Evolutionary conservation across 2,797 vertebrate genomes (phyloP), one percentile per base, ranked within the genome.

Genomic region (Falco novaeseelandiae): DNA sequence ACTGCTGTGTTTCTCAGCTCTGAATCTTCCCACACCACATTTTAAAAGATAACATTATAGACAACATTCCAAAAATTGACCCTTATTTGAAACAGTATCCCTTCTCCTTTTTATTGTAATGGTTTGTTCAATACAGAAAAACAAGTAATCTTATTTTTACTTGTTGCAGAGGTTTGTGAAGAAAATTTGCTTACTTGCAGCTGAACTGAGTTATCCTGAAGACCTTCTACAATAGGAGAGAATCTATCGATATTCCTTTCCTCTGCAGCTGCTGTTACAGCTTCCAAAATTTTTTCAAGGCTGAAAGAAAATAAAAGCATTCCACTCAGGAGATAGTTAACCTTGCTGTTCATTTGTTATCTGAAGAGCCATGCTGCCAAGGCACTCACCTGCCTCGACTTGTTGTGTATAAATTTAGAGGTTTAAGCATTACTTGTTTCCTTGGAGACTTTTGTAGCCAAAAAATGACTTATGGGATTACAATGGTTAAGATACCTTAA

Each of bases 271-370:
- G 98, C 98, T 82, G 99, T 99, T 97, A 99, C 97, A 93, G 99
- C 99, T 98, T 99, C 99, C 96, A 99, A 98, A 96, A 99, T 99
- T 97, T 99, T 99, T 98, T 99, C 99, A 97, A 99, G 97, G 92
- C 99, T 99, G 95, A 42, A 51, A 70, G 62, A 97, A 95, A 95
- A 85, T 59, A 90, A 48, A 79, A 97, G 48, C 8, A 66, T 82
- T 96, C 83, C n/a, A 58, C 5, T 61, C 26, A 51, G 19, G 26
- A 87, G 12, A 55, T 46, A 83, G 26, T 82, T 73, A 49, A 91
- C 26, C 14, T 70, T 71, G 21, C 6, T n/a, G 10, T 40, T 89
- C 21, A 55, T 77, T 89, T 89, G 10, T 44, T 72, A n/a, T 23
- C 40, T 89, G 77, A 80, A 96, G 40, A 85, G 30, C 2, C 59